Evolutionary conservation across 2,888 invertebrate species (phyloP).

Genomic region (Aleiodes alternator): DNA sequence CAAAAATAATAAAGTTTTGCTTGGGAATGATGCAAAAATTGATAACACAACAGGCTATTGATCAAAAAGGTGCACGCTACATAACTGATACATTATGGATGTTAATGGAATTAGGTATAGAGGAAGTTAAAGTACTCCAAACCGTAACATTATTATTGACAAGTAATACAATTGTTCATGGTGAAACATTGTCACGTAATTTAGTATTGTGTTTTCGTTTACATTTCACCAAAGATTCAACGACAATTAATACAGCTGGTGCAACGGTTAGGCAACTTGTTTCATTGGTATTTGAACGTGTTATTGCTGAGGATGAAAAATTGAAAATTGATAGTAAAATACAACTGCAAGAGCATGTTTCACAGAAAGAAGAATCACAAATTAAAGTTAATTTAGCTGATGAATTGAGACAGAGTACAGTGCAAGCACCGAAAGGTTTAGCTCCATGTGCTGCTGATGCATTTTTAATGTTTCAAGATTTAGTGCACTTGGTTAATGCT

Average conservation of each 20-base stretch:
- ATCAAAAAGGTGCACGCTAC: constrained; percentile 93
- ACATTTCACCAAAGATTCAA: constrained; percentile 95
- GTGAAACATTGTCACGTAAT: constrained; percentile 94
- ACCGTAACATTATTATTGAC: constrained; percentile 96
- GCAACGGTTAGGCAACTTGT: constrained; percentile 98
- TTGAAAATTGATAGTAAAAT: background rate
- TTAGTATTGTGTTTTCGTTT: constrained; percentile 97
- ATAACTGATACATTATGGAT: constrained; percentile 96
- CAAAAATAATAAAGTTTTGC: constrained; percentile 96
- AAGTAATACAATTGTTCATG: constrained; percentile 96
- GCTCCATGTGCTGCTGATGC: constrained; percentile 95
- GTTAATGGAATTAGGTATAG: constrained; percentile 94
- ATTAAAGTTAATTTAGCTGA: constrained; percentile 80
- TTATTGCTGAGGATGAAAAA: constrained; percentile 83
- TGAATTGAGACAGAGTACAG: constrained; percentile 86
- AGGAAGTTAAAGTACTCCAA: constrained; percentile 97
- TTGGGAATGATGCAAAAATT: constrained; percentile 95
- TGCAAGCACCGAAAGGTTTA: constrained; percentile 87
- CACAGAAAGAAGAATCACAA: constrained; percentile 66
- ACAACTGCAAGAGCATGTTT: constrained; percentile 70
- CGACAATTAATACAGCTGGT: constrained; percentile 97
- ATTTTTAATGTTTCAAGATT: constrained; percentile 95
- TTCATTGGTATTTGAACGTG: constrained; percentile 92
- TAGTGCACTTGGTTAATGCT: constrained; percentile 96
- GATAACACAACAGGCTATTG: constrained; percentile 92